Evolutionary conservation across 2,113 vertebrate genomes (phyloP), one percentile per base, ranked within the genome.

Genomic region (Rhinopomastus cyanomelas): DNA sequence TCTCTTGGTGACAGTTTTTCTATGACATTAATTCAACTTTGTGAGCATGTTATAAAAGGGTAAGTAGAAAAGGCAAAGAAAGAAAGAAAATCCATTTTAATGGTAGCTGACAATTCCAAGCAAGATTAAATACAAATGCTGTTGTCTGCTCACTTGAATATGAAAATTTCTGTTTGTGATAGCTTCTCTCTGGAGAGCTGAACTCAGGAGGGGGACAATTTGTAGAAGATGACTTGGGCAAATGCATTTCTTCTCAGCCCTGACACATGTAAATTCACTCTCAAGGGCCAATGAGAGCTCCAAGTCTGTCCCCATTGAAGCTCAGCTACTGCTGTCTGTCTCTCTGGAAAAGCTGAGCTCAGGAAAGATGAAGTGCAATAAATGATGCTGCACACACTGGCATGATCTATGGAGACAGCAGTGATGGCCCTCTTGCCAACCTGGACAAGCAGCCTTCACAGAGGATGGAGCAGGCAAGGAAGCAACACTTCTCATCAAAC

Each of bases 11-110:
- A 90, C 48, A 80, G 44, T 81, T 93, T 95, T 96, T 94, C 75
- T 30, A 46, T 92, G 94, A 95, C 59, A 87, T 93, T 77, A 93
- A 96, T 69, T 85, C 85, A 62, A 90, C 93, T 95, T 95, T 93
- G 57, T 93, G 65, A 90, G 75, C 80, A 59, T 68, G 30, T 36
- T 88, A 59, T 73, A 83, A 76, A 83, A 77, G 37, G 11, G 69
- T 29, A 85, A 51, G 26, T 16, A 62, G 46, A 87, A 86, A 67
- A 75, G n/a, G 83, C 27, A 66, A 75, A 52, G 42, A 46, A 29
- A 56, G 19, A 79, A 10, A 46, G 19, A 90, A 90, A 93, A 91
- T 88, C 59, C 68, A 59, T 90, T 93, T 89, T 79, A 94, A 93
- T 8, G 25, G 81, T 71, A 94, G 87, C 88, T 93, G 86, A 76